phyloP scores from a whole-genome alignment of 2,113 vertebrate genomes.

The Mesembrinibis cayennensis region DNA sequence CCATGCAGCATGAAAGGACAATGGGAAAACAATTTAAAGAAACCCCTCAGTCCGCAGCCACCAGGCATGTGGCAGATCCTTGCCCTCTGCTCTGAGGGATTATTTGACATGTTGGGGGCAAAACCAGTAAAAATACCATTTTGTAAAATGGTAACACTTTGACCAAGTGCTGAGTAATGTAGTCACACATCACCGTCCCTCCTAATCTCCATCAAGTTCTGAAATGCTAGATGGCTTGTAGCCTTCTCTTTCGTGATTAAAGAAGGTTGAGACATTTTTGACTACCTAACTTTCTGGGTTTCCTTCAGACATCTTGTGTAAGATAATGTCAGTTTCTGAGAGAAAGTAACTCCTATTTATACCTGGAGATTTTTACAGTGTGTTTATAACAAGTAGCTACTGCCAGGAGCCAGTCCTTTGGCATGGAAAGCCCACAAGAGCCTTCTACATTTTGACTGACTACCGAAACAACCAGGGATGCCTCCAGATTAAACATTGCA shows the following conservation, averaged over 20 bases:
- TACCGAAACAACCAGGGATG: not conserved
- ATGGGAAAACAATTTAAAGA: not conserved
- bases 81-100: not conserved
- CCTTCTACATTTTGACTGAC: not conserved
- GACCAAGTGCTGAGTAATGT: not conserved
- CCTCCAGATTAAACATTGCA: constrained; percentile 26
- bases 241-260: not conserved
- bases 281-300: not conserved
- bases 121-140: not conserved
- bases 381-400: constrained; percentile 8
- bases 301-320: not conserved
- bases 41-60: not conserved
- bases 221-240: not conserved
- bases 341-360: not conserved
- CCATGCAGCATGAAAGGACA: not conserved
- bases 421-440: not conserved
- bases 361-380: constrained; percentile 25
- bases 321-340: not conserved
- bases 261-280: not conserved
- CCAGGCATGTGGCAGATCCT: not conserved
- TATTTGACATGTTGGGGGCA: not conserved
- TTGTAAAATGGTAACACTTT: not conserved
- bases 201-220: not conserved
- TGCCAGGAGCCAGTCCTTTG: not conserved
- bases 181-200: not conserved